These are phyloP conservation scores for Lumbricus terrestris DNA, from an alignment of 2,888 invertebrate species.

Conservation along the genomic window DNA sequence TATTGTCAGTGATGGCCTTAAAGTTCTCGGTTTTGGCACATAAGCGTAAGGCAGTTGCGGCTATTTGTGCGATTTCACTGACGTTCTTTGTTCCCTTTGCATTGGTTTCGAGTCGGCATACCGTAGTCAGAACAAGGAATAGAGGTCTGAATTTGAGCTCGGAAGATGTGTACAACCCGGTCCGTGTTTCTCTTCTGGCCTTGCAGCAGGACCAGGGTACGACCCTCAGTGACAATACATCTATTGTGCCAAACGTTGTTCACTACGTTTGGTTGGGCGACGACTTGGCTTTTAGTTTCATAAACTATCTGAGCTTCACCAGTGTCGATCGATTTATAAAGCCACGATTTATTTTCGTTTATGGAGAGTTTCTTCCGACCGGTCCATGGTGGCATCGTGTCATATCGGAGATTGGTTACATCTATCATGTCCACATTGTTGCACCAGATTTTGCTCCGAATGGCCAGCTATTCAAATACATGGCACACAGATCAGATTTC, in stretches of 20 bases:
- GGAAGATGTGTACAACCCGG: background rate
- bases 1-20: background rate
- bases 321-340: slow-evolving; percentile 8
- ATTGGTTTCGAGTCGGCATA: background rate
- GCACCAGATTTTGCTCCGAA: background rate
- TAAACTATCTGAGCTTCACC: slow-evolving; percentile 21
- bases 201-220: background rate
- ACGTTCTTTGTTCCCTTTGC: background rate
- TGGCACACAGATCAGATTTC: slow-evolving; percentile 16
- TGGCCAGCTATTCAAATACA: background rate
- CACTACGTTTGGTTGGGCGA: slow-evolving; percentile 19
- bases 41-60: background rate
- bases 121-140: background rate
- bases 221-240: background rate
- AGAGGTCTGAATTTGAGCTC: background rate
- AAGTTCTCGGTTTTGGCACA: background rate
- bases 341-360: background rate
- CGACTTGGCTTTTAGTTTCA: slow-evolving; percentile 15
- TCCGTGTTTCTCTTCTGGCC: background rate
- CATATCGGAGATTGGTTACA: background rate
- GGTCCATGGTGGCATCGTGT: background rate
- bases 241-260: slow-evolving; percentile 17
- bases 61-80: background rate
- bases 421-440: slow-evolving; percentile 15
- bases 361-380: background rate